Evolutionary conservation across 2,888 invertebrate species (phyloP), one percentile per base, ranked within the genome.

Genomic region (Heliconius charithonia): DNA sequence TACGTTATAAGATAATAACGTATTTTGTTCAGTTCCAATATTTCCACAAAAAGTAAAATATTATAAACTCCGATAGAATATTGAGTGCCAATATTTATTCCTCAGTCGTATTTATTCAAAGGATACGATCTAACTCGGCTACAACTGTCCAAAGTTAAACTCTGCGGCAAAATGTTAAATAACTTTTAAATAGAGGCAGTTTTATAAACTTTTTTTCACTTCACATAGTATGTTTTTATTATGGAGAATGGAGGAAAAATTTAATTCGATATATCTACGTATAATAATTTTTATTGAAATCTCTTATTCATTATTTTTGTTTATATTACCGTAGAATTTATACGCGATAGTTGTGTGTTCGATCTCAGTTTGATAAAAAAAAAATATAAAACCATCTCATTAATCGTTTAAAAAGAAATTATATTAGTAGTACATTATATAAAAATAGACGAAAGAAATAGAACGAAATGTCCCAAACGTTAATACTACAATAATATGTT

Each of bases 91-190:
- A 63, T 76, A 77, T 63, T 66, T 72, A 45, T 65, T 72, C 29
- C 56, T 41, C 29, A 67, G 70, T 62, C 45, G 13, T 73, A 37
- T 77, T 73, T 77, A 59, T 66, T 59, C 66, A 73, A 32, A 76
- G 27, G 41, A 45, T 72, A 77, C 32, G 66, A 63, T 73, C 41
- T 45, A 73, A 79, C 67, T 73, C 41, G n/a, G 6, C 51, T 65
- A 19, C 56, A 71, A 75, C 72, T 76, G 72, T 63, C 76, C 16
- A 25, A 79, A 79, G 71, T 79, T 75, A 41, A 12, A 56, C 12
- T 51, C 32, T 27, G 25, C 13, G 32, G 67, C 12, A 70, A 41
- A 70, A 25, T 70, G 9, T 62, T 22, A 27, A 69, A 25, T 9
- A 45, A 45, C 25, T 69, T 69, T 69, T 41, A 16, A 16, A 41